A percentile compares a stretch with the other conserved stretches of the same genome.
phyloP scores from a whole-genome alignment of 1,140 invertebrate species.

The Lethocerus indicus region DNA sequence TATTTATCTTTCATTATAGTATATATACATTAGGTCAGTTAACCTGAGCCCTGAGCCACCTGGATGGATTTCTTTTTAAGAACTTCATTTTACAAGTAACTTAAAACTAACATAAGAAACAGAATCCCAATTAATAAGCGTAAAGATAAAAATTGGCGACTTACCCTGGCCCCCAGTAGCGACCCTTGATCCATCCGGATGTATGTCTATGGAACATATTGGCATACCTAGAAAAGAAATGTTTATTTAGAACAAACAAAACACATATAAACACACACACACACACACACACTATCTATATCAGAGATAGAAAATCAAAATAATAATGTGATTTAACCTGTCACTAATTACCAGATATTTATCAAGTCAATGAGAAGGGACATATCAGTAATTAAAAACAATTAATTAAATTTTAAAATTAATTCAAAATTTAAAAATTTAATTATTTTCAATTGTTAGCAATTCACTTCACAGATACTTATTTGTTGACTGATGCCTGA shows the following conservation, averaged over 20 bases:
- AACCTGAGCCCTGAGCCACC: too few relatives aligned
- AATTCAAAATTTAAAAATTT: too few relatives aligned
- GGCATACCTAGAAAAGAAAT: constrained; percentile 56
- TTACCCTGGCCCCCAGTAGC: constrained; percentile 86
- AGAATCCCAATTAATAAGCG: neutral
- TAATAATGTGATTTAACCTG: neutral
- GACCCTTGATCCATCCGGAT: constrained; percentile 84
- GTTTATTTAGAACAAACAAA: constrained; percentile 6
- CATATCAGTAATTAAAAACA: too few relatives aligned
- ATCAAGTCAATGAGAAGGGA: neutral
- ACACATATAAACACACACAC: neutral
- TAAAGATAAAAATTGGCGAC: constrained; percentile 1
- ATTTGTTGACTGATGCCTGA: too few relatives aligned
- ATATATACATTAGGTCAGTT: too few relatives aligned
- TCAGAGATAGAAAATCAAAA: neutral
- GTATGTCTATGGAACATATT: constrained; percentile 94
- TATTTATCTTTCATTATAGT: too few relatives aligned
- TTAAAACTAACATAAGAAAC: constrained; percentile 1
- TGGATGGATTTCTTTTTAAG: too few relatives aligned
- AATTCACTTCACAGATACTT: too few relatives aligned
- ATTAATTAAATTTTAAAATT: too few relatives aligned
- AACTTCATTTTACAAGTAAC: too few relatives aligned
- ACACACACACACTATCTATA: neutral
- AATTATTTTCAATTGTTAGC: too few relatives aligned
- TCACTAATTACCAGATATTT: neutral